These are phyloP conservation scores for Sepiola atlantica DNA, from an alignment of 2,888 invertebrate genomes.

Conservation along the genomic window DNA sequence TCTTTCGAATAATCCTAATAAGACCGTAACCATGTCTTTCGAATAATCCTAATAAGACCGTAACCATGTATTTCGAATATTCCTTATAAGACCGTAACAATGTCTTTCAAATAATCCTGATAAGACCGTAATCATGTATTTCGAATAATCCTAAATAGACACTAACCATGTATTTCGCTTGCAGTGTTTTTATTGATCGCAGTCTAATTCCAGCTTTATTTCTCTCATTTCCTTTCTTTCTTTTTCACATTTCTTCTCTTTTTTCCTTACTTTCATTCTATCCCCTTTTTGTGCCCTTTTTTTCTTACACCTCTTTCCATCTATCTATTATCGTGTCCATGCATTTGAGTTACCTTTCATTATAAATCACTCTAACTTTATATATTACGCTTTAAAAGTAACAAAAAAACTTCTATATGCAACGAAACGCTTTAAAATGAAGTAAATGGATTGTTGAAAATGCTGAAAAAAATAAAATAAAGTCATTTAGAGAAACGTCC, in stretches of 20 bases:
- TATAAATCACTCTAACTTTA: background rate
- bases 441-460: constrained; percentile 2
- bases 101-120: no score
- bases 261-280: background rate
- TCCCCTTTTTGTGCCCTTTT: background rate
- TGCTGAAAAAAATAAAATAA: background rate
- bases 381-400: background rate
- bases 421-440: background rate
- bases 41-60: no score
- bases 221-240: background rate
- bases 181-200: no score
- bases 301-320: background rate
- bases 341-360: background rate
- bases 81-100: no score
- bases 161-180: no score
- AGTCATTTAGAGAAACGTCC: background rate
- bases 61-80: no score
- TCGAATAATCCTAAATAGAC: no score
- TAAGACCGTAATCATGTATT: no score
- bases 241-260: background rate
- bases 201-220: no score
- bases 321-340: background rate
- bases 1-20: no score
- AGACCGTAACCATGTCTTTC: no score
- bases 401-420: background rate